phyloP scores from a whole-genome alignment of 35 echinoderm and acorn worm species.

The Acanthaster planci region DNA sequence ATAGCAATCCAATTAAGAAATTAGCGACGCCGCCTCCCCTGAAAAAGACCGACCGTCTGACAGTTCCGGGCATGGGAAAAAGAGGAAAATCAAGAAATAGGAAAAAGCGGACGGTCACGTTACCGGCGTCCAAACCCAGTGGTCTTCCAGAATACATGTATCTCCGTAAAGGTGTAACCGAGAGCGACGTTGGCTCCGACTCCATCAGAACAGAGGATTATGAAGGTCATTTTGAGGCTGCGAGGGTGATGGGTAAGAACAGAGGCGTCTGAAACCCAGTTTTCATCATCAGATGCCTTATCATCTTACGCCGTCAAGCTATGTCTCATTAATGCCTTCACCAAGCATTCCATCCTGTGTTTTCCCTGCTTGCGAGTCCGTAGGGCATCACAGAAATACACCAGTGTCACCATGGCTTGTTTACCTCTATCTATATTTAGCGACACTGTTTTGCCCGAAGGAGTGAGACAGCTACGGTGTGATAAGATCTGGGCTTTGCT shows the following conservation, averaged over 20 bases:
- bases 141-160: constrained; percentile 92
- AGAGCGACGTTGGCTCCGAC: constrained; percentile 83
- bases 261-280: background rate
- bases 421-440: too few species aligned
- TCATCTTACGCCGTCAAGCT: too few species aligned
- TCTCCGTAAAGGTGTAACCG: constrained; percentile 66
- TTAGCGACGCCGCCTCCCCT: background rate
- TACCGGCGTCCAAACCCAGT: constrained; percentile 44
- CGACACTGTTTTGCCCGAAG: too few species aligned
- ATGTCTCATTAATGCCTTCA: too few species aligned
- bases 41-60: background rate
- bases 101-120: constrained; percentile 26
- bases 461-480: too few species aligned
- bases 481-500: too few species aligned
- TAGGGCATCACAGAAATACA: too few species aligned
- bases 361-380: too few species aligned
- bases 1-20: background rate
- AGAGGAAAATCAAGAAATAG: background rate
- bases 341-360: too few species aligned
- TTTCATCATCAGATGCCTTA: background rate
- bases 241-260: constrained; percentile 5
- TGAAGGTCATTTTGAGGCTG: constrained; percentile 55
- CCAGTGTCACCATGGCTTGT: too few species aligned
- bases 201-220: constrained; percentile 84
- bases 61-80: constrained; percentile 19